phyloP scores from a whole-genome alignment of 2,797 vertebrate genomes.

The Oreochromis mossambicus region DNA sequence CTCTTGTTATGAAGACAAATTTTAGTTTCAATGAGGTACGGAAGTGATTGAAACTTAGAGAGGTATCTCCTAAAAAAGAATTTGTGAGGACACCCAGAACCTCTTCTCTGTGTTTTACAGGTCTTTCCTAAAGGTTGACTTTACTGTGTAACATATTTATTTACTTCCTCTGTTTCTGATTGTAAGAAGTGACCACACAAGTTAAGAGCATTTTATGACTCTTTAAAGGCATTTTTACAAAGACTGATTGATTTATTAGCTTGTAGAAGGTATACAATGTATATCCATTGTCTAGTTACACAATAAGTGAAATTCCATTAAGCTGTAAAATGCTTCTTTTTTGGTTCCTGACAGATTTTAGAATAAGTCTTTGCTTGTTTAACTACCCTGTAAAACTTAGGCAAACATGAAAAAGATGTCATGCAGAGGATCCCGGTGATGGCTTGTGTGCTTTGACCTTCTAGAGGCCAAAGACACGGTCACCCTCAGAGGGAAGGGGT shows the following conservation, averaged over 20 bases:
- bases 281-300: neutral
- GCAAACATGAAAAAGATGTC: constrained; percentile 48
- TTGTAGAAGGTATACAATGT: constrained; percentile 13
- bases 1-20: neutral
- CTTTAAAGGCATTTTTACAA: neutral
- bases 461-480: constrained; percentile 74
- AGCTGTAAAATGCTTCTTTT: constrained; percentile 3
- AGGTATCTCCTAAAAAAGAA: neutral
- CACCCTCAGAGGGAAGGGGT: constrained; percentile 49
- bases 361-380: neutral
- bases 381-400: constrained; percentile 8
- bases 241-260: constrained; percentile 25
- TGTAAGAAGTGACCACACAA: neutral
- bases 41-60: neutral
- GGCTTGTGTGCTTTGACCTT: constrained; percentile 55
- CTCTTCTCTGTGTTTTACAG: neutral
- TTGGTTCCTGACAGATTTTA: neutral
- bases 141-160: neutral
- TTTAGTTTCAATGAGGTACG: neutral
- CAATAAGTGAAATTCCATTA: constrained; percentile 13
- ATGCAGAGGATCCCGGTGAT: constrained; percentile 38
- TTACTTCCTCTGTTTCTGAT: neutral
- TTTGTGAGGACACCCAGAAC: neutral
- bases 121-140: neutral
- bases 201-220: neutral